phyloP scores from a whole-genome alignment of 2,113 vertebrate species.

The Indicator maculatus region DNA sequence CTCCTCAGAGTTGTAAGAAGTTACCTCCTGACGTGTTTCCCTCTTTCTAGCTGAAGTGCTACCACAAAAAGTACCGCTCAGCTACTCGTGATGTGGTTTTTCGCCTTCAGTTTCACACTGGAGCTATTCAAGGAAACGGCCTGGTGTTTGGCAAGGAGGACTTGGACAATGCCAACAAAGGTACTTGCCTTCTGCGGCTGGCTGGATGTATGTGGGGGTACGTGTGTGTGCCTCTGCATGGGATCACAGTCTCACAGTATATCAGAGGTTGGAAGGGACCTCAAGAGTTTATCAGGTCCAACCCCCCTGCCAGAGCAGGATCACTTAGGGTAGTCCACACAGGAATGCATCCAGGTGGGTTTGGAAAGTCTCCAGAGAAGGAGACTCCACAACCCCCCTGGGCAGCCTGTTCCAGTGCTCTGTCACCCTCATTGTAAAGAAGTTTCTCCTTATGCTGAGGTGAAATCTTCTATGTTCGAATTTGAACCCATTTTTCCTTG shows the following conservation, averaged over 20 bases:
- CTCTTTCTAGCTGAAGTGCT: slow-evolving; percentile 88
- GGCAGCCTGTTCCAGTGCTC: no score
- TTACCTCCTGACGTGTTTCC: neutral
- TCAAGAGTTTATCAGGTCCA: no score
- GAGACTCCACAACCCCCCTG: no score
- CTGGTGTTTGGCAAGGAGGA: slow-evolving; percentile 91
- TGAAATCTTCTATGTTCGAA: no score
- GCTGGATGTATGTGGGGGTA: fast-evolving
- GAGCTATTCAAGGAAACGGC: slow-evolving; percentile 85
- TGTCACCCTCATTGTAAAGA: no score
- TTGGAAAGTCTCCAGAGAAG: no score
- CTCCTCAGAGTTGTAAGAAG: neutral
- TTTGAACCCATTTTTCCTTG: no score
- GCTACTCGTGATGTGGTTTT: slow-evolving; percentile 86
- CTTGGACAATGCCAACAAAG: slow-evolving; percentile 88
- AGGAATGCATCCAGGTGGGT: no score
- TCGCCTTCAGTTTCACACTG: slow-evolving; percentile 95
- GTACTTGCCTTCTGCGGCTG: slow-evolving; percentile 58
- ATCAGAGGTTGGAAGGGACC: no score
- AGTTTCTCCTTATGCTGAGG: no score
- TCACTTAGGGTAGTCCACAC: no score
- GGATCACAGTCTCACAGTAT: neutral
- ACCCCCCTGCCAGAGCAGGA: no score
- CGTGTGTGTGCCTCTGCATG: neutral
- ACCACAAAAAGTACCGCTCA: slow-evolving; percentile 85